These are phyloP conservation scores for Alcedo atthis DNA, from an alignment of 2,797 vertebrate genomes.

Conservation along the genomic window DNA sequence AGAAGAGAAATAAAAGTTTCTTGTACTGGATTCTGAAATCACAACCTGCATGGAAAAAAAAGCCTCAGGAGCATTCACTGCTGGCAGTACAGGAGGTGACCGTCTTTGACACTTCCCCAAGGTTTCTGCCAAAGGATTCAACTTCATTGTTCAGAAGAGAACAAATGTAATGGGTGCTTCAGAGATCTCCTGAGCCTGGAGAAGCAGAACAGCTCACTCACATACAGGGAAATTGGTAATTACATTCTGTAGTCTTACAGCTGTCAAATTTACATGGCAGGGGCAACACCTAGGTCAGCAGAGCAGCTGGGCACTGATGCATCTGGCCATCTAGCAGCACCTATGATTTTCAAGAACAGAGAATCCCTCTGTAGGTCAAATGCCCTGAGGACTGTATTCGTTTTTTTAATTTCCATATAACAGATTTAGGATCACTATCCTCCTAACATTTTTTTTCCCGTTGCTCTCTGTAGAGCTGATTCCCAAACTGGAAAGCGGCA, in stretches of 20 bases:
- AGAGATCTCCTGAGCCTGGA: not conserved
- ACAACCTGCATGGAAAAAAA: not conserved
- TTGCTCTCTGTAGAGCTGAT: fast-evolving
- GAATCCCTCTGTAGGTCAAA: not conserved
- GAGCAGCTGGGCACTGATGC: not conserved
- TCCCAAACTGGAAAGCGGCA: not conserved
- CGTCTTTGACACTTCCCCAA: not conserved
- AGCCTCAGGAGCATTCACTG: fast-evolving
- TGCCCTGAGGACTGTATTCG: not conserved
- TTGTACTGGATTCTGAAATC: not conserved
- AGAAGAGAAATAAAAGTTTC: not conserved
- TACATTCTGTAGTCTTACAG: not conserved
- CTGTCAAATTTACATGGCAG: not conserved
- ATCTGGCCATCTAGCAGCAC: not conserved
- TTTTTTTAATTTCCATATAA: not conserved
- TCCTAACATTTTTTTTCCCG: not conserved
- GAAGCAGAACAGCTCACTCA: not conserved
- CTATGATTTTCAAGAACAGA: not conserved
- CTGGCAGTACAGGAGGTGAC: not conserved
- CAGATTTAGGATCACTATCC: not conserved
- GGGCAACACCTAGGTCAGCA: not conserved
- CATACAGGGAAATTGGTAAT: not conserved
- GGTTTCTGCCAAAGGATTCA: not conserved
- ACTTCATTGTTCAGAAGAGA: not conserved
- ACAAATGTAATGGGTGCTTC: not conserved